phyloP scores from a whole-genome alignment of 2,797 vertebrate genomes.

The Enteromius trimaculatus region DNA sequence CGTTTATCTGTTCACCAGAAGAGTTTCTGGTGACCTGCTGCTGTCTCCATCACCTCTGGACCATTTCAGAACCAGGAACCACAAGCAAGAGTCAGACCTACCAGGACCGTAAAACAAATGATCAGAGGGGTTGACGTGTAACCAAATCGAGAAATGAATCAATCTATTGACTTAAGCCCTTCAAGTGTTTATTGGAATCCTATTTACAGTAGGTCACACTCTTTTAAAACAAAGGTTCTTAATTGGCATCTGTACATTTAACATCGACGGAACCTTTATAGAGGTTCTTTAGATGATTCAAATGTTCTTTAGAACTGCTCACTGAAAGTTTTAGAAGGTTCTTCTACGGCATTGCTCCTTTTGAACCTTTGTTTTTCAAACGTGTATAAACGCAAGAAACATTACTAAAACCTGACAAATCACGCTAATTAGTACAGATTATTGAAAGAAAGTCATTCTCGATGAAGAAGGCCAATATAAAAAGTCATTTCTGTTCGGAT shows the following conservation, averaged over 20 bases:
- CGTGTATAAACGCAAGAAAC: neutral
- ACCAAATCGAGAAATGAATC: conserved; percentile 1
- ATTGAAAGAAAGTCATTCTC: neutral
- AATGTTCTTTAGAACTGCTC: neutral
- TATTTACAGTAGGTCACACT: neutral
- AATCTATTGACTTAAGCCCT: neutral
- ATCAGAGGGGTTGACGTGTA: neutral
- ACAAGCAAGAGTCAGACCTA: conserved; percentile 8
- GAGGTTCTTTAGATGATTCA: neutral
- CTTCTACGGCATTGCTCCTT: neutral
- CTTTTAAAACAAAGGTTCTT: neutral
- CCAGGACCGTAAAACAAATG: neutral
- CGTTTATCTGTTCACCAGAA: conserved; percentile 5
- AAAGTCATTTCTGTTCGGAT: neutral
- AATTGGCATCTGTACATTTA: neutral
- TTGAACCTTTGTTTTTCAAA: neutral
- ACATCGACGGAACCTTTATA: neutral
- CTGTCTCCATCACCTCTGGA: conserved; percentile 37
- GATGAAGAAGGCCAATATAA: neutral
- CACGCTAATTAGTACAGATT: neutral
- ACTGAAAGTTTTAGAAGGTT: neutral
- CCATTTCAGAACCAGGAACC: conserved; percentile 26
- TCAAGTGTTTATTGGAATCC: conserved; percentile 4
- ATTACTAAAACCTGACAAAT: neutral
- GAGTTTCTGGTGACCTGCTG: conserved; percentile 22